These are phyloP conservation scores for Drosophila repletoides DNA, from an alignment of 1,140 invertebrate genomes.

Conservation along the genomic window DNA sequence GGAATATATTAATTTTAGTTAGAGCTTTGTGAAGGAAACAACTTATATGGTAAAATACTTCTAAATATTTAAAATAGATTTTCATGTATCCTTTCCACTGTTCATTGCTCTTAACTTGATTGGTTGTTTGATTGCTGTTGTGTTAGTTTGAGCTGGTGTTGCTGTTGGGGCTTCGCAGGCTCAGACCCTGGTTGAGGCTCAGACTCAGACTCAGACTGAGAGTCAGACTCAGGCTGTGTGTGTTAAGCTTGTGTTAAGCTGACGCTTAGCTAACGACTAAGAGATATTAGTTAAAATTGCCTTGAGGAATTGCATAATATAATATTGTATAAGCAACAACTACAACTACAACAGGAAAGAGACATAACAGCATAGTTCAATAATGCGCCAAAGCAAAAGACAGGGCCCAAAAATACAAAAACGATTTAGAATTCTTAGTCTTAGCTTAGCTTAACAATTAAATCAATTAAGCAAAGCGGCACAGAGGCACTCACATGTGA, in stretches of 20 bases:
- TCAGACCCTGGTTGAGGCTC: too few relatives aligned
- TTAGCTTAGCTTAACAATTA: slow-evolving; percentile 47
- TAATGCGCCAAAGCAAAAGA: slow-evolving; percentile 35
- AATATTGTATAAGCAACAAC: slow-evolving; percentile 41
- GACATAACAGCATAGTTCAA: neutral
- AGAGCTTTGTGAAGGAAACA: too few relatives aligned
- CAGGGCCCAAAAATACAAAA: slow-evolving; percentile 36
- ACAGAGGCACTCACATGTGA: slow-evolving; percentile 1
- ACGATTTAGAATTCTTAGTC: slow-evolving; percentile 29
- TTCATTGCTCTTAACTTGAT: too few relatives aligned
- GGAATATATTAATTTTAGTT: too few relatives aligned
- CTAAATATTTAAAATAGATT: too few relatives aligned
- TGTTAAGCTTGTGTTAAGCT: slow-evolving; percentile 46
- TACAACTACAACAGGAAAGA: neutral
- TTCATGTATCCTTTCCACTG: too few relatives aligned
- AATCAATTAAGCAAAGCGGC: slow-evolving; percentile 57
- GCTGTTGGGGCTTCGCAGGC: too few relatives aligned
- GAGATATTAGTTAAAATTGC: slow-evolving; percentile 59
- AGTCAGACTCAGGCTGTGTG: too few relatives aligned
- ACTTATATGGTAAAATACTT: too few relatives aligned
- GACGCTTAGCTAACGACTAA: slow-evolving; percentile 58
- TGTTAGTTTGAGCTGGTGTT: too few relatives aligned
- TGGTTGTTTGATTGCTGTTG: too few relatives aligned
- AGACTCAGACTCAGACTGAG: too few relatives aligned
- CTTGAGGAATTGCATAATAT: slow-evolving; percentile 53